These are phyloP conservation scores for Hydrophis major DNA, from an alignment of 2,797 vertebrate species.

Conservation along the genomic window DNA sequence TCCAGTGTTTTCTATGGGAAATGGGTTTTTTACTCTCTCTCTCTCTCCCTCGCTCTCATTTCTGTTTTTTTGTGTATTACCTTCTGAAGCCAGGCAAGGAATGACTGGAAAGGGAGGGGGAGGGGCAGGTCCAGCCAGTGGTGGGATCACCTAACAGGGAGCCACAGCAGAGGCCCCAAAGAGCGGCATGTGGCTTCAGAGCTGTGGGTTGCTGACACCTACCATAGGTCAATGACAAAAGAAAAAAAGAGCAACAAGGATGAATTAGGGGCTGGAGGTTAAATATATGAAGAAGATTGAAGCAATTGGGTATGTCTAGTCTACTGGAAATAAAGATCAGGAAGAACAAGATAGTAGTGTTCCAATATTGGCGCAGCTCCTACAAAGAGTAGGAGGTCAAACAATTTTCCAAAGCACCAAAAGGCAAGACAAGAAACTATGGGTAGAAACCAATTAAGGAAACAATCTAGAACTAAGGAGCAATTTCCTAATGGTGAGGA, in stretches of 20 bases:
- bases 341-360: background rate
- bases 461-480: background rate
- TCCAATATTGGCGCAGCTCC: background rate
- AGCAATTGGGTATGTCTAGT: background rate
- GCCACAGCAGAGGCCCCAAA: too few species aligned
- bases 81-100: too few species aligned
- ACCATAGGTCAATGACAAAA: background rate
- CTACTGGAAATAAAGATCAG: background rate
- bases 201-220: too few species aligned
- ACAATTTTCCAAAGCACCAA: background rate
- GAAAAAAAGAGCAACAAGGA: background rate
- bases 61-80: too few species aligned
- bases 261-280: background rate
- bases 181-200: too few species aligned
- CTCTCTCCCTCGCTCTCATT: too few species aligned
- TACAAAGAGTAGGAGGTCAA: background rate
- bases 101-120: too few species aligned
- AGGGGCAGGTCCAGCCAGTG: too few species aligned
- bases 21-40: too few species aligned
- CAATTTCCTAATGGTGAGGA: too few species aligned
- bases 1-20: too few species aligned
- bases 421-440: background rate
- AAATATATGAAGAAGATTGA: background rate
- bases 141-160: too few species aligned
- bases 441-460: background rate